Base-by-base conservation (phyloP, 2,888 invertebrate genomes). In the Rhamnusium bicolor region DNA sequence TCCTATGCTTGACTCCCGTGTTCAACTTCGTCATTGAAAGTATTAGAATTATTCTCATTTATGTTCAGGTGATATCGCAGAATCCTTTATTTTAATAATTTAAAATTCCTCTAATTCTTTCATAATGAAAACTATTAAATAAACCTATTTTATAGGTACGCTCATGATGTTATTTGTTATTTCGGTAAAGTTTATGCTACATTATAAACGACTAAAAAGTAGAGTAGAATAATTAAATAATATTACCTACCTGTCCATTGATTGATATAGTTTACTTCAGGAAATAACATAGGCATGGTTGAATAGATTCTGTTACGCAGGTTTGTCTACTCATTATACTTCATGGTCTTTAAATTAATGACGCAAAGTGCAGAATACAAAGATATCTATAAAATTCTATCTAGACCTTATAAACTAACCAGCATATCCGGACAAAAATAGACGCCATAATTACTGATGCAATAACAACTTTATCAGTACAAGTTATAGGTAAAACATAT, bases 181-280 rank as follows among this genome's bases (percentile, higher is more conserved):
- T 51, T 51, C 51, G 63, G 63, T 63, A 63, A 49, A 51, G 49
- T 51, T 63, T 63, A 27, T 49, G 63, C 46, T 53, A 56, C 14
- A 56, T 40, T 58, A 58, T 54, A 54, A 32, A 29, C 58, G 49
- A 27, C 12, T 63, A 29, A 63, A 63, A 63, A 63, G 49, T 51
- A 10, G 49, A 49, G 63, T 63, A 63, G 63, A 51, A 63, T 63
- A 51, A 69, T 74, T 71, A 69, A 63, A 74, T 66, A 73, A 69
- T 69, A 29, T 61, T 69, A 72, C 72, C 72, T 69, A 65, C 72
- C 72, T 69, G 69, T 65, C 63, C 72, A 69, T 69, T 58, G 72
- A 69, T 65, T 71, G 71, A 69, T 54, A 65, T 16, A 49, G 74
- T 69, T 71, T 72, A 71, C 68, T 72, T 72, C 74, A 74, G 69